phyloP scores from a whole-genome alignment of 2,888 invertebrate species.

The Oeneis ivallda region DNA sequence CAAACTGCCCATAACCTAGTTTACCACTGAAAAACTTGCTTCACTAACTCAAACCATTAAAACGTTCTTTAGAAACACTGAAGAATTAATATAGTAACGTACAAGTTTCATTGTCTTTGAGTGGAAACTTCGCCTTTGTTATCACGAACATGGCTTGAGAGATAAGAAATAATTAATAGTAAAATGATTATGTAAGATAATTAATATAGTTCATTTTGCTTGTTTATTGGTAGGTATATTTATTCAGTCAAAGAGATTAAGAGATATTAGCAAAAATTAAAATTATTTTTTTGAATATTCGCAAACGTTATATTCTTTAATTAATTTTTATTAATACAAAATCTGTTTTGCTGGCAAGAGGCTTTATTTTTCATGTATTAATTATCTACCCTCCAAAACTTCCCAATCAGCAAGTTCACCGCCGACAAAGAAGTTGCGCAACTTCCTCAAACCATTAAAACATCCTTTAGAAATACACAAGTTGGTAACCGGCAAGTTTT shows the following conservation, averaged over 20 bases:
- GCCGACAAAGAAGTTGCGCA: constrained; percentile 53
- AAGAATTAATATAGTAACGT: background rate
- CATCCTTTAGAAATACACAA: constrained; percentile 49
- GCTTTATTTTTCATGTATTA: background rate
- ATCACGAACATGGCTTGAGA: background rate
- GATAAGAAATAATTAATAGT: background rate
- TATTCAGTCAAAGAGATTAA: too few relatives aligned
- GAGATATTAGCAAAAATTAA: too few relatives aligned
- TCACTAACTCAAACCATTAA: background rate
- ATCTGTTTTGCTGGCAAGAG: too few relatives aligned
- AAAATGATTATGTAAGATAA: background rate
- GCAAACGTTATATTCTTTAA: too few relatives aligned
- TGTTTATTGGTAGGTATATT: background rate
- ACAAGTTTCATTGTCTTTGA: constrained; percentile 4
- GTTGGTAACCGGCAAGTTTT: constrained; percentile 65
- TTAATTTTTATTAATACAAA: too few relatives aligned
- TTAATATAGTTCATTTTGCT: background rate
- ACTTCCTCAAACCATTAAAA: constrained; percentile 56
- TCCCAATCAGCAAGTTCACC: constrained; percentile 61
- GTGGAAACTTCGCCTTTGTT: background rate
- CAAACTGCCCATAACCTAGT: background rate
- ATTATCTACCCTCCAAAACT: constrained; percentile 40
- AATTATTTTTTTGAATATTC: background rate
- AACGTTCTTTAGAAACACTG: background rate
- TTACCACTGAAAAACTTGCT: background rate